Conservation (phyloP, 2,113 vertebrate genomes). For the Pseudonaja textilis region DNA sequence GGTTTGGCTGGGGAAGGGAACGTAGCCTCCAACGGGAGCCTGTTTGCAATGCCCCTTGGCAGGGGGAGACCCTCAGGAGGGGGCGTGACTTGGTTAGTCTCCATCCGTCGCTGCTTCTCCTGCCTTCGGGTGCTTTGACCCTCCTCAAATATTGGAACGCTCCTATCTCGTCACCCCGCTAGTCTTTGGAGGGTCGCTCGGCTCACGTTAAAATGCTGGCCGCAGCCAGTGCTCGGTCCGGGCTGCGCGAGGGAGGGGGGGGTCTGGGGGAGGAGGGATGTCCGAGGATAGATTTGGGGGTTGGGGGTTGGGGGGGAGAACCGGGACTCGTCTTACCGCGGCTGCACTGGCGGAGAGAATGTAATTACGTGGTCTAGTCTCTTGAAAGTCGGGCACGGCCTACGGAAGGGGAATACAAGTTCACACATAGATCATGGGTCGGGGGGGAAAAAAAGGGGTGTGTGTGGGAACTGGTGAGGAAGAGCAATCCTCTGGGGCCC, state of each 20-base stretch:
- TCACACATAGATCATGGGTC: constrained; percentile 63
- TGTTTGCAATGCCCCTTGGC: neutral
- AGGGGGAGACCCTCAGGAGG: no score
- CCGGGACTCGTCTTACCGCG: constrained; percentile 83
- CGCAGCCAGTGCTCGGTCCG: constrained; percentile 38
- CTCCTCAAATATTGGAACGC: neutral
- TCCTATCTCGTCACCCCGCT: neutral
- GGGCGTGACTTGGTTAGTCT: no score
- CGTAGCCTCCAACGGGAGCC: no score
- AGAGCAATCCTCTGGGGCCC: neutral
- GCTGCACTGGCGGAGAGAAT: constrained; percentile 96
- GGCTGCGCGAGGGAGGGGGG: constrained; percentile 28
- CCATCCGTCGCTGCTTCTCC: no score
- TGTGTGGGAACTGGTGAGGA: neutral
- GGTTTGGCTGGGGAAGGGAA: neutral
- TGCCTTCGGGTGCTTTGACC: neutral
- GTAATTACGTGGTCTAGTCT: constrained; percentile 98
- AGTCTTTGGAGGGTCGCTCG: no score
- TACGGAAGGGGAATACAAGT: constrained; percentile 78
- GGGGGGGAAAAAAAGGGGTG: neutral
- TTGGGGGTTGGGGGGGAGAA: neutral
- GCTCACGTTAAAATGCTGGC: constrained; percentile 66
- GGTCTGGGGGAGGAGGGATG: constrained; percentile 32
- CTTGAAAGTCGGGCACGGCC: constrained; percentile 97
- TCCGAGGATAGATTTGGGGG: constrained; percentile 6